Evolutionary conservation across 1,140 invertebrate genomes (phyloP).

Genomic region (Heliconius himera): DNA sequence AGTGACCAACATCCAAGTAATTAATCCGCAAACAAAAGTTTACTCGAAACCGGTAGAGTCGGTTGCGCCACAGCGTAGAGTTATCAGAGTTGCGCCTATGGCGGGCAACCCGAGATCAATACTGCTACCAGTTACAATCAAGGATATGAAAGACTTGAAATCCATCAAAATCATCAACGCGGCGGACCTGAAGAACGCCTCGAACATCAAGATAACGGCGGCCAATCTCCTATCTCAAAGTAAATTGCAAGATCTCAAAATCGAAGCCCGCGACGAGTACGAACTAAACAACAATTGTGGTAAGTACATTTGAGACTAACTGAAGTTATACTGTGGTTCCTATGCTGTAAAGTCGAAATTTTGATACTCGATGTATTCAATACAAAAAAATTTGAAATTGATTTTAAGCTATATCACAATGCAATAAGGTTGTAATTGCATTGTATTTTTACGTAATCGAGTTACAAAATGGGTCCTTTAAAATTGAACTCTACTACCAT

Average conservation of each 20-base stretch:
- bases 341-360: neutral
- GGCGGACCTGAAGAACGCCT: constrained; percentile 80
- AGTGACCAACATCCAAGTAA: constrained; percentile 72
- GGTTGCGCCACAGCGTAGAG: constrained; percentile 75
- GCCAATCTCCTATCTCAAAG: constrained; percentile 76
- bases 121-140: constrained; percentile 85
- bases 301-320: constrained; percentile 46
- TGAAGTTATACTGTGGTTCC: neutral
- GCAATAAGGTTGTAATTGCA: neutral
- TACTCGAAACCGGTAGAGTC: constrained; percentile 73
- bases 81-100: constrained; percentile 82
- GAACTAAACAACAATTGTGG: constrained; percentile 64
- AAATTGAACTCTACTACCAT: neutral
- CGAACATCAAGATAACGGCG: constrained; percentile 80
- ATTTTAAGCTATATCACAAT: neutral
- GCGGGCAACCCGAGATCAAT: constrained; percentile 85
- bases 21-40: constrained; percentile 69
- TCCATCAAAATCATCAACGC: constrained; percentile 89
- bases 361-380: neutral
- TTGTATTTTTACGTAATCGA: neutral
- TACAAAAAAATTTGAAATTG: neutral
- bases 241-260: constrained; percentile 71
- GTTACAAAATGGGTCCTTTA: neutral
- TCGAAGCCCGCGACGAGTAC: constrained; percentile 67
- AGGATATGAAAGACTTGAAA: constrained; percentile 85